Conservation (phyloP, 1,140 invertebrate species). For the Platorchestia sp. region DNA sequence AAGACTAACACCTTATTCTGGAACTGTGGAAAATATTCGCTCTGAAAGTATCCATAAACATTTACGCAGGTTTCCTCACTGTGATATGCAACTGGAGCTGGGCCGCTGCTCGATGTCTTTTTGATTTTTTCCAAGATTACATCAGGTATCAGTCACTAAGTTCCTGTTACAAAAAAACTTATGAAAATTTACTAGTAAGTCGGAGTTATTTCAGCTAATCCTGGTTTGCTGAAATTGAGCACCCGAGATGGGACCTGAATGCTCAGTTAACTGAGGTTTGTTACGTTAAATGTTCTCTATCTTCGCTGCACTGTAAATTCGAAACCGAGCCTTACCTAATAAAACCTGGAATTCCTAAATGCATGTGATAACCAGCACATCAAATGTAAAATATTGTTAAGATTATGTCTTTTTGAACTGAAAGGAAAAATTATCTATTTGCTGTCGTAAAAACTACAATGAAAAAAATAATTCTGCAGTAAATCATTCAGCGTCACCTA, state of each 20-base stretch:
- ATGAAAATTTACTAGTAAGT: background rate
- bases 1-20: no score
- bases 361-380: no score
- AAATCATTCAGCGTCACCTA: background rate
- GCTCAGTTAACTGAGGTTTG: background rate
- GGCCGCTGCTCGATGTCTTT: background rate
- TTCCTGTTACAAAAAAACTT: background rate
- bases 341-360: no score
- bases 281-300: background rate
- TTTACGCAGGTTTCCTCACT: background rate
- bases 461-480: no score
- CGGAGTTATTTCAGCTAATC: background rate
- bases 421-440: no score
- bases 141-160: background rate
- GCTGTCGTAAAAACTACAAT: no score
- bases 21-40: background rate
- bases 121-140: background rate
- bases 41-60: background rate
- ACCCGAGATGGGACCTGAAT: background rate
- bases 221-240: background rate
- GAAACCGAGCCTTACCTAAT: no score
- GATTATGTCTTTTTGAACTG: no score
- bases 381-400: no score
- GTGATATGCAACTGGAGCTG: background rate
- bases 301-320: background rate